These are phyloP conservation scores for Parauchenoglanis punctatus DNA, from an alignment of 2,797 vertebrate species.

Conservation along the genomic window DNA sequence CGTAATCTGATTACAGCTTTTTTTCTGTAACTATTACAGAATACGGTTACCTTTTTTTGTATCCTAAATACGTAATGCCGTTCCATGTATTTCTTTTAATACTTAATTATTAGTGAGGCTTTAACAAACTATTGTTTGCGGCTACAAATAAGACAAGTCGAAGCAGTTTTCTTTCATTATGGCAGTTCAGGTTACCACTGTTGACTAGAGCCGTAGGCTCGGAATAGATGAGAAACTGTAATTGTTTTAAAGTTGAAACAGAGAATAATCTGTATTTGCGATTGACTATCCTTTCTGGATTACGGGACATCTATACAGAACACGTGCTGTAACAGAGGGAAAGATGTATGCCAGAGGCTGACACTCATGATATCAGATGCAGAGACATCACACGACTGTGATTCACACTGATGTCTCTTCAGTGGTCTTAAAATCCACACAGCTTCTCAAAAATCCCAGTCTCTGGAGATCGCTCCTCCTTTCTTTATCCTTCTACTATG, in stretches of 20 bases:
- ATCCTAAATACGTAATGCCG: too few relatives aligned
- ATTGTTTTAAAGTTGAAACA: not conserved
- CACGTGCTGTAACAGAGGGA: not conserved
- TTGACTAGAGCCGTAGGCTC: not conserved
- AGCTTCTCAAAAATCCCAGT: slow-evolving; percentile 33
- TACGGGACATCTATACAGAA: not conserved
- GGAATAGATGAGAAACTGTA: not conserved
- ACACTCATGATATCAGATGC: slow-evolving; percentile 36
- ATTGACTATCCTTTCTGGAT: not conserved
- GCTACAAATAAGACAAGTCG: not conserved
- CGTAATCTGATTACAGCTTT: too few relatives aligned
- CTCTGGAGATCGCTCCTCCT: slow-evolving; percentile 36
- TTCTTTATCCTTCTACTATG: slow-evolving; percentile 16
- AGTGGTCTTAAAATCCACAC: slow-evolving; percentile 23
- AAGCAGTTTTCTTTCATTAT: not conserved
- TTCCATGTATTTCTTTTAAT: not conserved
- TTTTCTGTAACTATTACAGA: too few relatives aligned
- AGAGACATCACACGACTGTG: slow-evolving; percentile 28
- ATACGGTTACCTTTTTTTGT: too few relatives aligned
- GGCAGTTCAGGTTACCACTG: not conserved
- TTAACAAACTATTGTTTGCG: not conserved
- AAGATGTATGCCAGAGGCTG: slow-evolving; percentile 16
- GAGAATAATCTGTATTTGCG: not conserved
- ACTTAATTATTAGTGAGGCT: not conserved
- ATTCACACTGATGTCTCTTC: slow-evolving; percentile 32